Conservation (phyloP, 2,113 vertebrate genomes). For the Oreochromis aureus region DNA sequence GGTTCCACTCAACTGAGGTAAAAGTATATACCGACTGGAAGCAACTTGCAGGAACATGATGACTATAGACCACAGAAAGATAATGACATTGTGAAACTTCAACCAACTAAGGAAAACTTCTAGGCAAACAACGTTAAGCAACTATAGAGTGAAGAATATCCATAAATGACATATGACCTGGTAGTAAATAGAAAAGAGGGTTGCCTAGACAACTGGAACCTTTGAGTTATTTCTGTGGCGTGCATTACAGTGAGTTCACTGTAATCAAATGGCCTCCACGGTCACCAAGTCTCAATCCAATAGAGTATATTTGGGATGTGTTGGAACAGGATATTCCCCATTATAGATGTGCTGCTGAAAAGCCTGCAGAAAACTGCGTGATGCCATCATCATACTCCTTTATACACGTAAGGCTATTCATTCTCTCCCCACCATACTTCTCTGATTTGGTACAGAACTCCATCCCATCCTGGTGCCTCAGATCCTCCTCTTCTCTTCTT, state of each 20-base stretch:
- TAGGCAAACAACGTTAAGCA: too few species aligned
- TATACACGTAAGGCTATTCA: not conserved
- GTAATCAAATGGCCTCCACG: not conserved
- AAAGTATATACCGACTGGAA: too few species aligned
- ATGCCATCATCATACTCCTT: not conserved
- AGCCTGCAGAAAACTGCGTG: not conserved
- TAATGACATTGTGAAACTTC: too few species aligned
- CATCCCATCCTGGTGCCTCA: not conserved
- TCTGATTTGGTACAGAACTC: not conserved
- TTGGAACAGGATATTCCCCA: not conserved
- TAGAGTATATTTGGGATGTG: not conserved
- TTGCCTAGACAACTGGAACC: too few species aligned
- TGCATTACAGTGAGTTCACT: not conserved
- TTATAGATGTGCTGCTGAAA: rapidly evolving
- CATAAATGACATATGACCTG: too few species aligned
- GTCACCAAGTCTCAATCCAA: not conserved
- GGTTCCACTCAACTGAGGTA: too few species aligned
- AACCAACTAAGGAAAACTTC: too few species aligned
- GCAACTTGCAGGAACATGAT: too few species aligned
- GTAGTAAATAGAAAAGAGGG: too few species aligned
- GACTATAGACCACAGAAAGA: too few species aligned
- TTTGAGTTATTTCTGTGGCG: not conserved
- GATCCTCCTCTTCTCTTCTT: not conserved
- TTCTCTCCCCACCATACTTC: not conserved
- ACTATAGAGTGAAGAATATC: too few species aligned